Evolutionary conservation across 2,113 vertebrate genomes (phyloP).

Genomic region (Telmatochromis sp.): DNA sequence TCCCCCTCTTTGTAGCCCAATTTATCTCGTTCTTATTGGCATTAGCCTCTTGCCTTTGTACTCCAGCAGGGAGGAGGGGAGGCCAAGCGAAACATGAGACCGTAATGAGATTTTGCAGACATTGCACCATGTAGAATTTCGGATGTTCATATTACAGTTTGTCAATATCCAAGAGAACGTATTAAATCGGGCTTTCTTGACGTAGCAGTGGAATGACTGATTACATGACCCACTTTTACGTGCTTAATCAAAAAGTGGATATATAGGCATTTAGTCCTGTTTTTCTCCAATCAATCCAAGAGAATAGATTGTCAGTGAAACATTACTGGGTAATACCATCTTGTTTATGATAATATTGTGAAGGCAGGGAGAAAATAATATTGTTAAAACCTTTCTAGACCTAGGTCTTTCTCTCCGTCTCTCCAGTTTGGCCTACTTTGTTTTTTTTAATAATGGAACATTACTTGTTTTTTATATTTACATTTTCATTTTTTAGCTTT

Average conservation of each 20-base stretch:
- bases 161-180: constrained; percentile 53
- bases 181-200: constrained; percentile 30
- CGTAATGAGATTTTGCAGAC: constrained; percentile 59
- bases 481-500: not conserved
- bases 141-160: constrained; percentile 58
- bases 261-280: not conserved
- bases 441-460: not conserved
- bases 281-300: not conserved
- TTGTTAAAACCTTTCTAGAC: not conserved
- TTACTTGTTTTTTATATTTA: not conserved
- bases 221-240: constrained; percentile 29
- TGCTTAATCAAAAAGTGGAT: constrained; percentile 24
- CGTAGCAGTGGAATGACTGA: constrained; percentile 18
- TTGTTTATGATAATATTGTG: not conserved
- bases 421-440: not conserved
- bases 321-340: not conserved
- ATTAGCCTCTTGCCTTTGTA: constrained; percentile 43
- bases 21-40: constrained; percentile 57
- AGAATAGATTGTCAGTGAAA: constrained; percentile 2
- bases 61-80: not conserved
- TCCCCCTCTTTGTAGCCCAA: constrained; percentile 18
- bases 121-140: constrained; percentile 51
- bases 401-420: rapidly evolving
- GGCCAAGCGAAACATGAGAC: constrained; percentile 43
- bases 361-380: not conserved